A percentile compares a stretch with the other conserved stretches of the same genome.
Conservation (phyloP, 1,140 invertebrate genomes). For the Heliothis subflexa region DNA sequence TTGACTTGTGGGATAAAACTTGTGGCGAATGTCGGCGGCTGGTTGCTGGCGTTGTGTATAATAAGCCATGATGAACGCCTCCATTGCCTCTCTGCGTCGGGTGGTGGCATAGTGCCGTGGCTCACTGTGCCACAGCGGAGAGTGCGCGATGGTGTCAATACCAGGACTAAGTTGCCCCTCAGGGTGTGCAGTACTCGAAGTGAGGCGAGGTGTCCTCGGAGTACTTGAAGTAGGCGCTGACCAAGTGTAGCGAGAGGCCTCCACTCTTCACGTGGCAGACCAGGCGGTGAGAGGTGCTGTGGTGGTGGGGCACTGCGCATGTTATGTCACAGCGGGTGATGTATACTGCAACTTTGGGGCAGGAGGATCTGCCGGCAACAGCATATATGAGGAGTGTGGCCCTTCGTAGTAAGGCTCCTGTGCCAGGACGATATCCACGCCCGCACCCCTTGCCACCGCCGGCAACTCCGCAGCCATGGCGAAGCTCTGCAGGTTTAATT, state of each 20-base stretch:
- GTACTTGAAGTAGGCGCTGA: no score
- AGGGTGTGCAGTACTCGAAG: not conserved
- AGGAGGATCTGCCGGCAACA: no score
- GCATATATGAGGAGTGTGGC: no score
- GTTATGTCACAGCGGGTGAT: no score
- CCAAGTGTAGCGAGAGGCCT: no score
- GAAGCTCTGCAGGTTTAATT: slow-evolving; percentile 46
- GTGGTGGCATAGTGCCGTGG: slow-evolving; percentile 5
- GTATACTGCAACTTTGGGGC: no score
- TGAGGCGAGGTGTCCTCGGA: no score
- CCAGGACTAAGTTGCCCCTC: not conserved
- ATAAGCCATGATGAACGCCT: slow-evolving; percentile 47
- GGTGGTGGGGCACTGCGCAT: no score
- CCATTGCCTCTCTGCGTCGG: slow-evolving; percentile 21
- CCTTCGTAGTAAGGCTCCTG: slow-evolving; percentile 47
- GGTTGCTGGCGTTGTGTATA: not conserved
- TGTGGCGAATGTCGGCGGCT: slow-evolving; percentile 55
- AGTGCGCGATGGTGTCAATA: slow-evolving; percentile 59
- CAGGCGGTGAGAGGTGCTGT: slow-evolving; percentile 31
- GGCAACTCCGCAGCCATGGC: slow-evolving; percentile 48
- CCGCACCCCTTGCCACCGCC: slow-evolving; percentile 2
- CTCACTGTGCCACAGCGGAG: slow-evolving; percentile 54
- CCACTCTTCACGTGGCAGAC: no score
- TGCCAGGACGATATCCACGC: slow-evolving; percentile 48
- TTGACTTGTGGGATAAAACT: no score